Evolutionary conservation across 1,140 invertebrate species (phyloP), one percentile per base, ranked within the genome.

Genomic region (Zelostemma sp.): DNA sequence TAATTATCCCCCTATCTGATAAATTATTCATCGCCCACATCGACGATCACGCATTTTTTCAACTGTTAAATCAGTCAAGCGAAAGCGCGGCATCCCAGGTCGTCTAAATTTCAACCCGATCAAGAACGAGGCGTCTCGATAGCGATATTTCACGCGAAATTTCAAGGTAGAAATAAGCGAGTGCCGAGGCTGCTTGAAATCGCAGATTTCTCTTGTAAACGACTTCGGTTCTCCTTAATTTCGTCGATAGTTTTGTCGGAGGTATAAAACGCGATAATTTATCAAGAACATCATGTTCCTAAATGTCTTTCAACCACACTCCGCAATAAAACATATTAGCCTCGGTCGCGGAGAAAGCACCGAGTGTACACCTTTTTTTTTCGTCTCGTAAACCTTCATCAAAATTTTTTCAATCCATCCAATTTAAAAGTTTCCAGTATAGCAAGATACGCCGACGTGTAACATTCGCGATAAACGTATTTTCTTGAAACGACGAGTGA

Each of bases 261-360:
- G 11, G 19, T 18, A n/a, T n/a, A n/a, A 11, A n/a, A 38, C 11
- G 35, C 14, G 14, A 38, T 4, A 6, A 25, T 19, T 56, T 63
- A 19, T 48, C 51, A 51, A 45, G 35, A 60, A 60, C 51, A 56
- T n/a, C n/a, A n/a, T 50, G 56, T 55, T 51, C 56, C 14, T n/a
- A 49, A 12, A 51, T 55, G 33, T 66, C 51, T 58, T 68, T 56
- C 40, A 51, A 47, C 54, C 64, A 67, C 57, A 50, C n/a, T 67
- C 47, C 53, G 19, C 40, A 48, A 49, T 35, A 54, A 49, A 68
- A 54, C 47, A 25, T 40, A 63, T 68, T 68, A 49, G 66, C 55
- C 49, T 63, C 55, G 66, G 48, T 58, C 43, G 14, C 49, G 49
- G 59, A 54, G 66, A 68, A 68, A 68, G 66, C 45, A 48, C 0